Evolutionary conservation across 2,113 vertebrate genomes (phyloP), one percentile per base, ranked within the genome.

Genomic region (Sinocyclocheilus anophthalmus): DNA sequence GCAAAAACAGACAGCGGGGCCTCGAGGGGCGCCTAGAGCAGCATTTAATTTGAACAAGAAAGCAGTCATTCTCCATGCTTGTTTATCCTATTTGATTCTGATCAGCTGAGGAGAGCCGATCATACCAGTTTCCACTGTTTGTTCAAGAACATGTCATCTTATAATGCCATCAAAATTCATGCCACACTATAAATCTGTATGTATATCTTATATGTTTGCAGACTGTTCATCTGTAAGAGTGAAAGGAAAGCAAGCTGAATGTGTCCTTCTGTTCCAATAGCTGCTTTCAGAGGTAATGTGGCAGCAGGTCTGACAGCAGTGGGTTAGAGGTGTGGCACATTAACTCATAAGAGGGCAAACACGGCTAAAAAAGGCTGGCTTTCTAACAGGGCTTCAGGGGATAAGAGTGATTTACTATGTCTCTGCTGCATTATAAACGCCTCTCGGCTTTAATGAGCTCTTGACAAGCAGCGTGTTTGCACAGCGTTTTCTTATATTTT

Each of bases 371-470:
- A 81, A 88, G 86, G 91, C 90, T 88, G 88, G 84, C 81, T 88
- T 90, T 88, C 84, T 83, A 90, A 88, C 85, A 86, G 85, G 84
- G 90, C 91, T 87, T 86, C 84, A 76, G 88, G 81, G 88, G 90
- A 90, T 83, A 59, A 33, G 88, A 91, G 89, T 94, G 93, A 94
- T 94, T 94, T 93, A 94, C 91, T 92, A 91, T 91, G 91, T 91
- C 91, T 93, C 93, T 91, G 86, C 89, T 76, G 90, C 85, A 89
- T 90, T 92, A 90, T 91, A 94, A 93, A 93, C 87, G 91, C 81
- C 91, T 83, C 82, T 57, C 48, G 12, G 90, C 89, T 92, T 85
- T 94, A 94, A 94, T 91, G 93, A 94, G 93, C 89, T 91, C 91
- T 85, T 93, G 93, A 94, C 94, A 92, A 84, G 87, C 91, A 88